Evolutionary conservation across 2,888 invertebrate species (phyloP).

Genomic region (Colletes collaris): DNA sequence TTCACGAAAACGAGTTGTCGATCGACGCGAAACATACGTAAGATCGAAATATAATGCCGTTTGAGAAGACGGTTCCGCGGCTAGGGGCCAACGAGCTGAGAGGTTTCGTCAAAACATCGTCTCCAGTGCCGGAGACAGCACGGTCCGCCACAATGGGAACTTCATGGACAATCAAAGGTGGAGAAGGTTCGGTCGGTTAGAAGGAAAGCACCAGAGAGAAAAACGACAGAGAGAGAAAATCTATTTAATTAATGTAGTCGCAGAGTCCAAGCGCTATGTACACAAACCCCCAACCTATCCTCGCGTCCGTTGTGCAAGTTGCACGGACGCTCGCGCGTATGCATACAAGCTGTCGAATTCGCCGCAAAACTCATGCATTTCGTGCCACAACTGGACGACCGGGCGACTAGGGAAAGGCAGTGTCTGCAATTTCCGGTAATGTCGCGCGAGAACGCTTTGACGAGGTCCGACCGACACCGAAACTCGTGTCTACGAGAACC

Average conservation of each 20-base stretch:
- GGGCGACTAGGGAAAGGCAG: slow-evolving; percentile 48
- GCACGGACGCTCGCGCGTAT: neutral
- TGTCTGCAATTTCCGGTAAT: slow-evolving; percentile 67
- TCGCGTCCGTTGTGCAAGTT: slow-evolving; percentile 26
- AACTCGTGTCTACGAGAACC: slow-evolving; percentile 54
- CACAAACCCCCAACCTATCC: slow-evolving; percentile 26
- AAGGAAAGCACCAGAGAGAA: neutral
- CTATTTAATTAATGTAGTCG: slow-evolving; percentile 69
- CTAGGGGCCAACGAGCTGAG: neutral
- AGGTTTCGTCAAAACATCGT: slow-evolving; percentile 59
- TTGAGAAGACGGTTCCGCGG: slow-evolving; percentile 24
- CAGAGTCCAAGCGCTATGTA: slow-evolving; percentile 29
- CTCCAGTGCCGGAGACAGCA: slow-evolving; percentile 39
- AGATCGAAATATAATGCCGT: slow-evolving; percentile 25
- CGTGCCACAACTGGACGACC: slow-evolving; percentile 43
- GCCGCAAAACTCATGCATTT: slow-evolving; percentile 59
- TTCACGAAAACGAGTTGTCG: neutral
- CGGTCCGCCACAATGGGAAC: slow-evolving; percentile 58
- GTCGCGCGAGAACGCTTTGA: slow-evolving; percentile 62
- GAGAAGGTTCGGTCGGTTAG: slow-evolving; percentile 46
- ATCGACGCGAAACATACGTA: neutral
- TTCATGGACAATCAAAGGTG: slow-evolving; percentile 66
- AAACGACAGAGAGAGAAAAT: slow-evolving; percentile 30
- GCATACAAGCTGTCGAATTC: slow-evolving; percentile 61
- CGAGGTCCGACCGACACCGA: slow-evolving; percentile 54